Base-by-base conservation (phyloP, 2,888 invertebrate species). In the Drosophila nigritarsus region DNA sequence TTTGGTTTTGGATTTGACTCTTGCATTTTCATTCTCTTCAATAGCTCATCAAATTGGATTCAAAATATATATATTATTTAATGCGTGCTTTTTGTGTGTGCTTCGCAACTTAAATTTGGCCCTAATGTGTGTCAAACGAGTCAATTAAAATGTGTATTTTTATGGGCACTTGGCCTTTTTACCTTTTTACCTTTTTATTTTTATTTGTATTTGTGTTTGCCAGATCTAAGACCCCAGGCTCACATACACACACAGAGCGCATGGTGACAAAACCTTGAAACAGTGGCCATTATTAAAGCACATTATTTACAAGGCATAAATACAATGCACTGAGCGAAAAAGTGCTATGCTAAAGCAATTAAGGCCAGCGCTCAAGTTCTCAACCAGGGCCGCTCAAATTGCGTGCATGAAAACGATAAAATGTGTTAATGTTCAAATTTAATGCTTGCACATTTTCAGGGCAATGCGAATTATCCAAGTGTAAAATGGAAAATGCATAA, bases 311-410 rank as follows among this genome's bases (percentile, higher is more conserved):
- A 60, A 30, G 36, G 61, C 65, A 54, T 68, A 67, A 67, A 53
- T 75, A 66, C 65, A 73, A 51, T 75, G 68, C 59, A 62, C 58
- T 62, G 36, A 38, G 24, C 27, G 18, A 54, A 62, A 62, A 71
- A 69, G 50, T 60, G 82, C 87, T 77, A 73, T 74, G 78, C 70
- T 75, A 72, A 78, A 84, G 55, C 83, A 73, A 87, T 87, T 87
- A 87, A 75, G 74, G 42, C 71, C 54, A 24, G 69, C 67, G 45
- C 63, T 81, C 62, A 68, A 71, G 73, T 73, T 75, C 70, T 65
- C 51, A 65, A 18, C 32, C 78, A 77, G 61, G 77, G 77, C 53
- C 77, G 53, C 32, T 59, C 59, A 77, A 79, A 71, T 83, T 70
- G 81, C 84, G 76, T 81, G 83, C 71, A 58, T 65, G 79, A 71